A percentile compares a stretch with the other conserved stretches of the same genome.
Evolutionary conservation across 1,140 invertebrate genomes (phyloP).

Genomic region (Procambarus clarkii): DNA sequence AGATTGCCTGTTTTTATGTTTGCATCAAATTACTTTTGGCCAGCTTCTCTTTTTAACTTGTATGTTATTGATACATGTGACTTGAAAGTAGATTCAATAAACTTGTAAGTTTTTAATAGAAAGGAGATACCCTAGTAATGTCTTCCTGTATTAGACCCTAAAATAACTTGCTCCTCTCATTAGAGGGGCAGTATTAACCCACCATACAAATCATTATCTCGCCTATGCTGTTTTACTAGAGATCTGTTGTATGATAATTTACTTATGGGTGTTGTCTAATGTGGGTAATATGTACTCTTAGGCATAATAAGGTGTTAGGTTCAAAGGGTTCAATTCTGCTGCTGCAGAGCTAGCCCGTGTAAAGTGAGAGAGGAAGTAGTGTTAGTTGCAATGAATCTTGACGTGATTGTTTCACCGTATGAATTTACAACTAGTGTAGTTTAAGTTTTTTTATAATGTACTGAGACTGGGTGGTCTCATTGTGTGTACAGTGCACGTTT

Average conservation of each 20-base stretch:
- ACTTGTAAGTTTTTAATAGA: constrained; percentile 20
- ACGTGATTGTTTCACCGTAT: constrained; percentile 44
- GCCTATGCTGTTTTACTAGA: constrained; percentile 60
- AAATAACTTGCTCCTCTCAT: constrained; percentile 12
- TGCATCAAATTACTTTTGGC: constrained; percentile 41
- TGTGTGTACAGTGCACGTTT: constrained; percentile 43
- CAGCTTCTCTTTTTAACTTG: constrained; percentile 26
- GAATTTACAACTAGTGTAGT: constrained; percentile 59
- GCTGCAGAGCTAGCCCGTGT: constrained; percentile 40
- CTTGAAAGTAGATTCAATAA: constrained; percentile 33
- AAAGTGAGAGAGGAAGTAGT: constrained; percentile 54
- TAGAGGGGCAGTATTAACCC: constrained; percentile 50
- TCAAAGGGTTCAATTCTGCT: constrained; percentile 49
- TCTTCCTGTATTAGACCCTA: constrained; percentile 58
- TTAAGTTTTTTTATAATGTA: constrained; percentile 46
- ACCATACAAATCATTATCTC: constrained; percentile 57
- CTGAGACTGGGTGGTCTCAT: constrained; percentile 33
- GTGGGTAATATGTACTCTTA: constrained; percentile 56
- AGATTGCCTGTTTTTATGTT: constrained; percentile 48
- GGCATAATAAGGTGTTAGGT: constrained; percentile 67
- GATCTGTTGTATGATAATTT: constrained; percentile 68
- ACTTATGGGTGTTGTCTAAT: constrained; percentile 67
- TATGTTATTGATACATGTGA: constrained; percentile 10
- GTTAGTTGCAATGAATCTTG: constrained; percentile 60
- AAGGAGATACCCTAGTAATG: constrained; percentile 51